Conservation (phyloP, 2,797 vertebrate species). For the Tamandua tetradactyla region DNA sequence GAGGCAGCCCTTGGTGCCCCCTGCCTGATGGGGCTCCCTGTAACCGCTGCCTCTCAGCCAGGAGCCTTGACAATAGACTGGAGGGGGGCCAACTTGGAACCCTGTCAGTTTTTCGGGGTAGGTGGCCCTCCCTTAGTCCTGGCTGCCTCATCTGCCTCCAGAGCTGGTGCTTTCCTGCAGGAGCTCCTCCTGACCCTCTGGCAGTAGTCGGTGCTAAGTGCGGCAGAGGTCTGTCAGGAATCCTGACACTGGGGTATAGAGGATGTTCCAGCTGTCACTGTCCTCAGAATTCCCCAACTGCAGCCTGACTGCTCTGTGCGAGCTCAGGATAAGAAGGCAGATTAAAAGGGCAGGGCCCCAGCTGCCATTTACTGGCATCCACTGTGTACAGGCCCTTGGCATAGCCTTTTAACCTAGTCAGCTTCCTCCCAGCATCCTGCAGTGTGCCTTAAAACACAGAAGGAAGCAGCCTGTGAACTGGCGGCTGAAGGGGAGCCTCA, state of each 20-base stretch:
- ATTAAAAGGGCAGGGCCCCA: neutral
- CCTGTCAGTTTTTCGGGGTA: neutral
- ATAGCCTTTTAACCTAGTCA: neutral
- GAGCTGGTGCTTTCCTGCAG: neutral
- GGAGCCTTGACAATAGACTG: no score
- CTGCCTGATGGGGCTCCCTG: neutral
- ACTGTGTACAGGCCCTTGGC: accelerated
- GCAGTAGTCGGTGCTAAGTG: neutral
- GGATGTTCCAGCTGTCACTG: neutral
- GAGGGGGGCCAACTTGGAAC: neutral
- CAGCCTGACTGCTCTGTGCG: accelerated
- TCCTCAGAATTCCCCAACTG: neutral
- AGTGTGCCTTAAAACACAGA: neutral
- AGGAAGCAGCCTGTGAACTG: neutral
- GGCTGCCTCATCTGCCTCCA: neutral
- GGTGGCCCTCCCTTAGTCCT: neutral
- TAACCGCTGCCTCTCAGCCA: accelerated
- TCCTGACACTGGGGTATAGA: neutral
- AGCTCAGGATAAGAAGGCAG: neutral
- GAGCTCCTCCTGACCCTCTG: neutral
- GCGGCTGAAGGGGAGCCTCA: neutral
- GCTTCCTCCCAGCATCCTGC: neutral
- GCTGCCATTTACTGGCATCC: neutral
- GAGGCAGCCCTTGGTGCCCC: neutral
- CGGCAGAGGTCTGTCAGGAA: neutral